Evolutionary conservation across 2,797 vertebrate species (phyloP).

Genomic region (Syngnathus rostellatus): DNA sequence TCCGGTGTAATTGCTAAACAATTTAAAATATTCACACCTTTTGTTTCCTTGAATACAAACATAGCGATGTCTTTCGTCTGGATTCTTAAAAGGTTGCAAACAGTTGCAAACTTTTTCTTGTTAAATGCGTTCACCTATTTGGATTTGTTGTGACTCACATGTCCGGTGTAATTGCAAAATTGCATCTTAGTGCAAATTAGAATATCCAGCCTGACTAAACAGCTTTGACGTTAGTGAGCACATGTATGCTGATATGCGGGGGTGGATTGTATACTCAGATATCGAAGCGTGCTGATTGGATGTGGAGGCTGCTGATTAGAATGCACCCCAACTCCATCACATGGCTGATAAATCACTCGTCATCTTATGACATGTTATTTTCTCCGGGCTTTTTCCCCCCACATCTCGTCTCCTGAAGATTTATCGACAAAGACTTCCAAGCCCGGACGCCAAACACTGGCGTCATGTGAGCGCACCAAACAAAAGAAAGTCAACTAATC

Average conservation of each 20-base stretch:
- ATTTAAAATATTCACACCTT: no score
- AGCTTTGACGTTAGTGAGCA: slow-evolving; percentile 2
- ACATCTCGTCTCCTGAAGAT: slow-evolving; percentile 10
- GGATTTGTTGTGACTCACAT: no score
- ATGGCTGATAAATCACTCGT: neutral
- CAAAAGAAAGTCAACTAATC: slow-evolving; percentile 7
- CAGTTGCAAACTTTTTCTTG: no score
- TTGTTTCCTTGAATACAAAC: no score
- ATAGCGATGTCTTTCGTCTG: no score
- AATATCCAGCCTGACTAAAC: no score
- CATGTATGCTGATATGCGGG: neutral
- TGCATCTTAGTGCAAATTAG: no score
- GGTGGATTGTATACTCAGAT: neutral
- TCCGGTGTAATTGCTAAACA: no score
- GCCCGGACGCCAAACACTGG: neutral
- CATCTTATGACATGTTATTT: slow-evolving; percentile 7
- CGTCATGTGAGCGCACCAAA: neutral
- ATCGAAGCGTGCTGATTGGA: neutral
- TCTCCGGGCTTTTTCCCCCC: slow-evolving; percentile 2
- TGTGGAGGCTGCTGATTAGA: neutral
- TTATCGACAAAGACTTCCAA: neutral
- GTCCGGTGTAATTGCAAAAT: no score
- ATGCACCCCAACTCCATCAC: neutral
- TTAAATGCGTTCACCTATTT: no score
- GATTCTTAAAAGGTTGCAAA: no score